Evolutionary conservation across 1,140 invertebrate species (phyloP).

Genomic region (Pentalonia nigronervosa): DNA sequence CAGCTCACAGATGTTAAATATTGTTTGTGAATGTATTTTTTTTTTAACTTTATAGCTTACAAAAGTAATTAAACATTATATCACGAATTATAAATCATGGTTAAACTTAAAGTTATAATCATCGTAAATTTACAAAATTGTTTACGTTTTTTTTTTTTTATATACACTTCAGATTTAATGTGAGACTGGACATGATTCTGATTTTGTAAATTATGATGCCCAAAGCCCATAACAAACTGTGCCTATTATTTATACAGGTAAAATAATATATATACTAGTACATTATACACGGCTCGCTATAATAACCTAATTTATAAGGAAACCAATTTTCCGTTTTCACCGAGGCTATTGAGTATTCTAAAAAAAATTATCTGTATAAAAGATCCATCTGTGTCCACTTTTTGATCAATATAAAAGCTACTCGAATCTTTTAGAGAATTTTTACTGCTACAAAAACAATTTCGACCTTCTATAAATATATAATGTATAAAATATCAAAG

Average conservation of each 20-base stretch:
- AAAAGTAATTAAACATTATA: background rate
- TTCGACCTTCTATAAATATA: background rate
- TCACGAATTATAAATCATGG: background rate
- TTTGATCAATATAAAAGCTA: background rate
- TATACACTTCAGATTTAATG: background rate
- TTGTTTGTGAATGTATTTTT: background rate
- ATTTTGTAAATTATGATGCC: background rate
- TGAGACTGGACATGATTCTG: background rate
- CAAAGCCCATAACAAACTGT: background rate
- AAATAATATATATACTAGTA: background rate
- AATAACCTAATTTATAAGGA: conserved; percentile 18
- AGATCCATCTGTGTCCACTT: background rate
- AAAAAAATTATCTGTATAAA: background rate
- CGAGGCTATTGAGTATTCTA: background rate
- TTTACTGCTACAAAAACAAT: background rate
- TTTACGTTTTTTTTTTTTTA: background rate
- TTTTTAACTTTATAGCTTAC: background rate
- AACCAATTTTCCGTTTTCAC: background rate
- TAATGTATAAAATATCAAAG: background rate
- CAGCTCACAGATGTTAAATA: background rate
- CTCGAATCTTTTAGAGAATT: background rate
- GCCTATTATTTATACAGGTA: background rate
- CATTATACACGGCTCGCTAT: background rate
- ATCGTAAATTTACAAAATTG: background rate
- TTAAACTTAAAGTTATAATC: background rate